Conservation (phyloP, 2,113 vertebrate genomes). For the Oncorhynchus masou region DNA sequence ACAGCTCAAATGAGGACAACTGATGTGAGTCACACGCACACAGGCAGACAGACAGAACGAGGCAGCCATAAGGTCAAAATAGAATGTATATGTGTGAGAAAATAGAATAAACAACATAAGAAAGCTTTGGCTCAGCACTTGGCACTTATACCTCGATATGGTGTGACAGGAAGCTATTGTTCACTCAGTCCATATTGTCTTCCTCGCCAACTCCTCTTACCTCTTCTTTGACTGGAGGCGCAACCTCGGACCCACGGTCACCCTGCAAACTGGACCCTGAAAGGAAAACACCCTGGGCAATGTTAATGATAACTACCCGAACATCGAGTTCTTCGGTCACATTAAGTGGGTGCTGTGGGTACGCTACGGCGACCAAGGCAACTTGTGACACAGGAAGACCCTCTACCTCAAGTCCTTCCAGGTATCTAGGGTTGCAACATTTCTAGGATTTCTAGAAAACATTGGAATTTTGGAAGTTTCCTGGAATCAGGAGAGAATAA, state of each 20-base stretch:
- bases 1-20: slow-evolving; percentile 82
- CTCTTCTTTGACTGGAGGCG: slow-evolving; percentile 84
- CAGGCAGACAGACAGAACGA: slow-evolving; percentile 15
- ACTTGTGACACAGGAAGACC: slow-evolving; percentile 81
- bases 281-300: slow-evolving; percentile 87
- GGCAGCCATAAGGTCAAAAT: background rate
- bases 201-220: slow-evolving; percentile 4
- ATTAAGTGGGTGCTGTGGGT: slow-evolving; percentile 87
- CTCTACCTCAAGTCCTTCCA: slow-evolving; percentile 85
- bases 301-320: slow-evolving; percentile 81
- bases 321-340: slow-evolving; percentile 86
- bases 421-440: slow-evolving; percentile 64
- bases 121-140: too few relatives aligned
- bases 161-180: too few relatives aligned
- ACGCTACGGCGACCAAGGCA: slow-evolving; percentile 81
- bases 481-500: too few relatives aligned
- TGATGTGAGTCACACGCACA: slow-evolving; percentile 78
- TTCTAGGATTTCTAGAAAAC: too few relatives aligned
- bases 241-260: slow-evolving; percentile 78
- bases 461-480: too few relatives aligned
- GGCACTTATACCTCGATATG: too few relatives aligned
- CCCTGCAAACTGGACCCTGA: slow-evolving; percentile 80
- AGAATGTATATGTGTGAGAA: background rate
- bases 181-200: background rate
- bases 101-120: too few relatives aligned